Evolutionary conservation across 1,140 invertebrate genomes (phyloP), one percentile per base, ranked within the genome.

Genomic region (Eriocheir sinensis): DNA sequence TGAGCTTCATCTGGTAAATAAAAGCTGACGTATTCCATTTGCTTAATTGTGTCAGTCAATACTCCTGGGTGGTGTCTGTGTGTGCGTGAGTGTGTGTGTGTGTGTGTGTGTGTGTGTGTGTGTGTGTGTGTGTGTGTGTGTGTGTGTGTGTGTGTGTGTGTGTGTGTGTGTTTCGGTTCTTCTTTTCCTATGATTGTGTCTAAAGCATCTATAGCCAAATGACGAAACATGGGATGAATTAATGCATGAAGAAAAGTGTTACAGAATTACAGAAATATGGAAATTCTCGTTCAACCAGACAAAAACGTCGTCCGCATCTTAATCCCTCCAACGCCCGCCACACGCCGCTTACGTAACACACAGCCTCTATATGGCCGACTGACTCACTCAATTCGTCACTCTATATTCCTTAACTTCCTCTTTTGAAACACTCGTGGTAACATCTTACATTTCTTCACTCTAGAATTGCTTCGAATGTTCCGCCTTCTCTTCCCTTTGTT

Each of bases 11-110:
- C 40, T 94, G 41, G 88, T 91, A 91, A 91, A 94, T 94, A 94
- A 90, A 94, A 91, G 89, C 48, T 94, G 93, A 94, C 93, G 89
- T 91, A 90, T 90, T 93, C 79, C 93, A 94, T 94, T 94, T 94
- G 79, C 27, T 94, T 94, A 94, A 94, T 94, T 94, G 89, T 94
- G 91, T 90, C 40, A 79, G 60, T 89, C 93, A 91, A 90, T 91
- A 83, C 80, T n/a, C 44, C 79, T 15, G 83, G 92, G 60, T n/a
- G 41, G 27, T n/a, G 79, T 8, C 27, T 36, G n/a, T 44, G 81
- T n/a, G 32, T 1, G 36, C 27, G 88, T 15, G 17, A 0, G 30
- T 15, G 89, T 30, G 27, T 2, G 32, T 4, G 60, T 17, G 30
- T 4, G 34, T 32, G 90, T 36, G 53, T 40, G 36, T 34, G 60